These are phyloP conservation scores for Eilema depressum DNA, from an alignment of 2,888 invertebrate genomes.

Conservation along the genomic window DNA sequence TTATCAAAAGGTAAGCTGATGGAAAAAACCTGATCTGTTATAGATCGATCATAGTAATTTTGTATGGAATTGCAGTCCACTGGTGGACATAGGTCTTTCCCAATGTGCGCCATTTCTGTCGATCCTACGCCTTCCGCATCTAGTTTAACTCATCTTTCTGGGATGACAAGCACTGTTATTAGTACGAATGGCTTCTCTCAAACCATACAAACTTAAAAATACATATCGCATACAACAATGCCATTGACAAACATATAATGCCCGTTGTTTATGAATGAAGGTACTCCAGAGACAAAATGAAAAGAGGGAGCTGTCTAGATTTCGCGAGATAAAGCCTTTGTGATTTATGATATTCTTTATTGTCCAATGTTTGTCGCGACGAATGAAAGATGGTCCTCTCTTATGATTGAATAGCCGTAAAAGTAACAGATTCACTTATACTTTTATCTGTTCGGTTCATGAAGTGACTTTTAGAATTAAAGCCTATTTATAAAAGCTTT, in stretches of 20 bases:
- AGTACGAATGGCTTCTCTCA: not conserved
- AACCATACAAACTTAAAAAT: not conserved
- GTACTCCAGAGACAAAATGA: conserved; percentile 44
- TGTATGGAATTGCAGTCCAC: no score
- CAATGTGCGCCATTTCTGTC: no score
- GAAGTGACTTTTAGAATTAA: conserved; percentile 8
- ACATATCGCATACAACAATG: conserved; percentile 4
- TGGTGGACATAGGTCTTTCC: no score
- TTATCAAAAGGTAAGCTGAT: no score
- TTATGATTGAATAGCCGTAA: conserved; percentile 54
- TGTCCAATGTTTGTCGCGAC: conserved; percentile 66
- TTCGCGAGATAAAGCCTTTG: conserved; percentile 58
- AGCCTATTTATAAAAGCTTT: not conserved
- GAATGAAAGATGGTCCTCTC: conserved; percentile 59
- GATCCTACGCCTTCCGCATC: no score
- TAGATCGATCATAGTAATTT: no score
- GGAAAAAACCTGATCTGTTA: no score
- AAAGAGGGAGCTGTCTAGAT: conserved; percentile 56
- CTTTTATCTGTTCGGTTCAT: conserved; percentile 12
- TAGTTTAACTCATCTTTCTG: no score
- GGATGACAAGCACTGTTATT: not conserved
- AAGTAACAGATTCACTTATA: conserved; percentile 26
- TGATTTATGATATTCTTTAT: conserved; percentile 69
- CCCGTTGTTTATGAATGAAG: conserved; percentile 20
- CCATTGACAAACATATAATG: conserved; percentile 9